phyloP scores from a whole-genome alignment of 1,140 invertebrate genomes.

The Diploscapter pachys region DNA sequence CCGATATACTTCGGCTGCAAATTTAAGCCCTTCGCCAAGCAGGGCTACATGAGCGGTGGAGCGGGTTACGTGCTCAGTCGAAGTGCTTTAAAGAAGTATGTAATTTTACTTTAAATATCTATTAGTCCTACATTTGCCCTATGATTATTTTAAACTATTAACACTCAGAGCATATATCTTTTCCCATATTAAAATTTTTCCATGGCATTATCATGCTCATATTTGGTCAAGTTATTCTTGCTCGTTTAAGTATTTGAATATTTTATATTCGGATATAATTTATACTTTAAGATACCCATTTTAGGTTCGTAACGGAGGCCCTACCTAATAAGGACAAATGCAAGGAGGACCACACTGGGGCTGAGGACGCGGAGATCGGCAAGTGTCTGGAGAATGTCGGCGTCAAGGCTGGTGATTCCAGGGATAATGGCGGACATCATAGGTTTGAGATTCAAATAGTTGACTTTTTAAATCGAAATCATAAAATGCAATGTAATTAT shows the following conservation, averaged over 20 bases:
- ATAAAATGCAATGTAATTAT: no score
- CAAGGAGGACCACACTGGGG: constrained; percentile 71
- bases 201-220: no score
- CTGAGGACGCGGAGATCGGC: constrained; percentile 90
- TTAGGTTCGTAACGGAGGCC: constrained; percentile 50
- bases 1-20: constrained; percentile 61
- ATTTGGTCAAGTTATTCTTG: no score
- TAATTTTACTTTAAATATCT: no score
- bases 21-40: constrained; percentile 59
- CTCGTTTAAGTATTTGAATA: no score
- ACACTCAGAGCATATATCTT: no score
- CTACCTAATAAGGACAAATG: constrained; percentile 71
- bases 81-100: constrained; percentile 55
- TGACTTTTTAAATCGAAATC: no score
- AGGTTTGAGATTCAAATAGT: constrained; percentile 58
- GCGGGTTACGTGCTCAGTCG: constrained; percentile 61
- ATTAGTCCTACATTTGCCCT: no score
- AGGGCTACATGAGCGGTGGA: constrained; percentile 86
- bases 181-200: no score
- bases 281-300: not conserved
- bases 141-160: no score
- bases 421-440: constrained; percentile 77
- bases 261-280: no score
- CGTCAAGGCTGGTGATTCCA: constrained; percentile 78
- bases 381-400: constrained; percentile 82